Evolutionary conservation across 1,140 invertebrate species (phyloP).

Genomic region (Drosophila subpulchrella): DNA sequence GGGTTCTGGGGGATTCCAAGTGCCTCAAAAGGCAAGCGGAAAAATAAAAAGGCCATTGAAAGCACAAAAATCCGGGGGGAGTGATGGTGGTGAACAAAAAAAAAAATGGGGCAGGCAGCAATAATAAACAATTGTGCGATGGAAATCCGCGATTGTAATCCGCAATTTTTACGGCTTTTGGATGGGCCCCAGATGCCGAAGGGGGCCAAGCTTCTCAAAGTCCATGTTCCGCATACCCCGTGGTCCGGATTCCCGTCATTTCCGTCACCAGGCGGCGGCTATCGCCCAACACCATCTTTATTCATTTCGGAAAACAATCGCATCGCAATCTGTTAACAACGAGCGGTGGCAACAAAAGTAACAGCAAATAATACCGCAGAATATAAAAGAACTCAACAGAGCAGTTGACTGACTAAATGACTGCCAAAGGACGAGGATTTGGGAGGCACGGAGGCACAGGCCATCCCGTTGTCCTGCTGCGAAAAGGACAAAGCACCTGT

Average conservation of each 20-base stretch:
- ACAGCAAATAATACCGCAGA: constrained; percentile 64
- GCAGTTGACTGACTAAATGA: constrained; percentile 71
- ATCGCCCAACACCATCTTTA: constrained; percentile 72
- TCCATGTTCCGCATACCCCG: neutral
- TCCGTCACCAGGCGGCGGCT: constrained; percentile 56
- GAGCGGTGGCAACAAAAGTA: constrained; percentile 43
- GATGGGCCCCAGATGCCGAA: constrained; percentile 24
- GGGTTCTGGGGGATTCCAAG: constrained; percentile 3
- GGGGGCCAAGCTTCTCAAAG: neutral
- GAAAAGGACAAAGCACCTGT: constrained; percentile 5
- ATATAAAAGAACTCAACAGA: constrained; percentile 1
- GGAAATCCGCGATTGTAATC: constrained; percentile 84
- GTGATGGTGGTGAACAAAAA: neutral
- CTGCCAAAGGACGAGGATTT: constrained; percentile 4
- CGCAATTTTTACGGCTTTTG: constrained; percentile 84
- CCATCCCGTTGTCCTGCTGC: constrained; percentile 6
- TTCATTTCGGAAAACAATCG: constrained; percentile 71
- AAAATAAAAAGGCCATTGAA: constrained; percentile 18
- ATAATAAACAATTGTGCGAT: constrained; percentile 82
- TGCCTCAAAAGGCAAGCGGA: constrained; percentile 34
- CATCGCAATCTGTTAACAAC: constrained; percentile 69
- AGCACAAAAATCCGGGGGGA: neutral
- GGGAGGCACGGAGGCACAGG: neutral
- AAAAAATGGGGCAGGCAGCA: constrained; percentile 45
- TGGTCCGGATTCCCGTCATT: constrained; percentile 35